A percentile compares a stretch with the other conserved stretches of the same genome.
phyloP scores from a whole-genome alignment of 2,888 invertebrate species.

The Tuta absoluta region DNA sequence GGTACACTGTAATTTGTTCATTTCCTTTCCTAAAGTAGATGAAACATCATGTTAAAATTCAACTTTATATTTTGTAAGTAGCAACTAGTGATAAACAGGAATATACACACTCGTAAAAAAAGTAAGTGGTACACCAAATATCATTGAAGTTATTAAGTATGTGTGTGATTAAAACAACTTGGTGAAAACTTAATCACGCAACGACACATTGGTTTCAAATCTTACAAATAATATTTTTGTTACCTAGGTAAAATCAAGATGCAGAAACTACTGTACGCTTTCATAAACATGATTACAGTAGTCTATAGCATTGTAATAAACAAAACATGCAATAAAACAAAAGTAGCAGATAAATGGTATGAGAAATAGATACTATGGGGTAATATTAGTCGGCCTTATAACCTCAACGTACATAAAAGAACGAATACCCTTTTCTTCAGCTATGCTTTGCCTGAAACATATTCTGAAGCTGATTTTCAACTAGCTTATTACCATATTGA shows the following conservation, averaged over 20 bases:
- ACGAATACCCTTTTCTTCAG: constrained; percentile 60
- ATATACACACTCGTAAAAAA: background rate
- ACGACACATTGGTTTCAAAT: background rate
- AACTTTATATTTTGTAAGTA: background rate
- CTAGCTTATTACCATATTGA: constrained; percentile 53
- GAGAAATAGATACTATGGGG: constrained; percentile 51
- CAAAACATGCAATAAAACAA: constrained; percentile 49
- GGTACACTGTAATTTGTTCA: background rate
- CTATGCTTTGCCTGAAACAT: constrained; percentile 52
- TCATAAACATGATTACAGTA: background rate
- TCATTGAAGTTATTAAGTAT: too few relatives aligned
- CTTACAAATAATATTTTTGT: background rate
- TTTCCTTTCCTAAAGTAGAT: background rate
- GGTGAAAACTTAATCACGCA: too few relatives aligned
- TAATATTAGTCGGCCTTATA: constrained; percentile 53
- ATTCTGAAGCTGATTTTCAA: constrained; percentile 60
- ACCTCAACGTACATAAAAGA: constrained; percentile 53
- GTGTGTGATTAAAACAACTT: too few relatives aligned
- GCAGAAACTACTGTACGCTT: background rate
- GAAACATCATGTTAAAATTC: background rate
- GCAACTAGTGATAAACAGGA: background rate
- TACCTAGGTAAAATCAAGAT: background rate
- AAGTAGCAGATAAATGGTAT: constrained; percentile 55
- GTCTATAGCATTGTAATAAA: constrained; percentile 35
- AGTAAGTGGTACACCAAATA: background rate